phyloP scores from a whole-genome alignment of 64 coral and sea anemone species.

The Hydrozoanthus tunicans region DNA sequence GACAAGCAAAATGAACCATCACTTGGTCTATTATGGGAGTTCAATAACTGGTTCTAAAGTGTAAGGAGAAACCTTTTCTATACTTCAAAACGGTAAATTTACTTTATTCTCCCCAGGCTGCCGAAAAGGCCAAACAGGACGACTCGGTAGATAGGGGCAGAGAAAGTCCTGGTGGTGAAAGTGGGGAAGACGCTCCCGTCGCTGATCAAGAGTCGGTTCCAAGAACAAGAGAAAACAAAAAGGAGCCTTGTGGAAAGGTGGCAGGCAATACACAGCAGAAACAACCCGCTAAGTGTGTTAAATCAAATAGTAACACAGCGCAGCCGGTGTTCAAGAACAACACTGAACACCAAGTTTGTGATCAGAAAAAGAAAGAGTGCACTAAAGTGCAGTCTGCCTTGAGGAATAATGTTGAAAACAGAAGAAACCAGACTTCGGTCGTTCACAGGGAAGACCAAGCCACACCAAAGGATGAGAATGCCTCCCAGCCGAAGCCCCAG shows the following conservation, averaged over 20 bases:
- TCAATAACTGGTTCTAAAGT: not conserved
- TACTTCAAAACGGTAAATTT: not conserved
- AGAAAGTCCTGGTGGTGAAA: slow-evolving; percentile 34
- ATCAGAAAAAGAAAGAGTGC: slow-evolving; percentile 18
- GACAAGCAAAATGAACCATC: no score
- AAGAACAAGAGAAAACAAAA: not conserved
- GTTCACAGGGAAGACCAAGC: not conserved
- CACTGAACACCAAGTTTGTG: not conserved
- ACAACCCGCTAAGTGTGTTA: slow-evolving; percentile 2
- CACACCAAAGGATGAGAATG: not conserved
- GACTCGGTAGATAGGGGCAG: slow-evolving; percentile 14
- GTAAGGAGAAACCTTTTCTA: not conserved
- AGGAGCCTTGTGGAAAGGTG: not conserved
- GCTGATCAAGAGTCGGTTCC: not conserved
- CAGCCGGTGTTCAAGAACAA: not conserved
- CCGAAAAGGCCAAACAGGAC: slow-evolving; percentile 39
- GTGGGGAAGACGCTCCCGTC: slow-evolving; percentile 3
- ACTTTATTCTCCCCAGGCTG: slow-evolving; percentile 19
- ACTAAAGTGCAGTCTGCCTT: not conserved
- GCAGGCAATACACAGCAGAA: not conserved
- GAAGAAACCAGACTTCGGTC: not conserved
- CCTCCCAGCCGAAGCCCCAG: slow-evolving; percentile 2
- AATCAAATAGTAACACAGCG: not conserved
- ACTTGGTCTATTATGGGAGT: no score
- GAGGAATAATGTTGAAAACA: slow-evolving; percentile 15